These are phyloP conservation scores for Micronycteris hirsuta DNA, from an alignment of 2,113 vertebrate species.

Conservation along the genomic window DNA sequence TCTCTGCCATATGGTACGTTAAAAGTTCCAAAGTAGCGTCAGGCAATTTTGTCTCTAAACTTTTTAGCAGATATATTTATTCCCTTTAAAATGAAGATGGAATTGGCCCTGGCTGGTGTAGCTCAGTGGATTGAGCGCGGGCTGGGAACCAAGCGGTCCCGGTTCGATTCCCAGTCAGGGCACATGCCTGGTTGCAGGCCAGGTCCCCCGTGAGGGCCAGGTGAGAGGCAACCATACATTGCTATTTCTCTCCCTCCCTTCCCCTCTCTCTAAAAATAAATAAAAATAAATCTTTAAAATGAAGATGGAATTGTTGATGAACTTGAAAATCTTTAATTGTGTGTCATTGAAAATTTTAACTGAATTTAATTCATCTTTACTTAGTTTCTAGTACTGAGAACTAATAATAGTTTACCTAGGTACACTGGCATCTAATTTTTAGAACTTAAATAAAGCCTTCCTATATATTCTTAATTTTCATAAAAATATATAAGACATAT, in stretches of 20 bases:
- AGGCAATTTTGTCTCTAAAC: background rate
- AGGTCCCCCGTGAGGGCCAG: no score
- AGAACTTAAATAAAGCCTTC: background rate
- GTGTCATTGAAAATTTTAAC: background rate
- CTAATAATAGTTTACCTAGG: background rate
- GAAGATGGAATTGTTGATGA: background rate
- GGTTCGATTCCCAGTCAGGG: no score
- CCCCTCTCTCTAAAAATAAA: no score
- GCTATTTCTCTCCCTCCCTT: no score
- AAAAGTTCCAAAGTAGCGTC: background rate
- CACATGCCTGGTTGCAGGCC: no score
- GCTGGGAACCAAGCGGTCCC: no score
- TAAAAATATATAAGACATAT: background rate
- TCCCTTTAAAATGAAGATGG: background rate
- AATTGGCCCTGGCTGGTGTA: no score
- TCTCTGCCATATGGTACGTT: background rate
- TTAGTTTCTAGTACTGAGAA: slow-evolving; percentile 37
- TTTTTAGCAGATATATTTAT: background rate
- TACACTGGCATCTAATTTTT: background rate
- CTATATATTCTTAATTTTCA: background rate
- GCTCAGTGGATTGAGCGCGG: no score
- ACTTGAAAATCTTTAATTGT: slow-evolving; percentile 25
- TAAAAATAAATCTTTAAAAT: no score
- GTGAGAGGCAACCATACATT: no score
- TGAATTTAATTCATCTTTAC: slow-evolving; percentile 29